Conservation (phyloP, 2,888 invertebrate species). For the Augochlorella aurata region DNA sequence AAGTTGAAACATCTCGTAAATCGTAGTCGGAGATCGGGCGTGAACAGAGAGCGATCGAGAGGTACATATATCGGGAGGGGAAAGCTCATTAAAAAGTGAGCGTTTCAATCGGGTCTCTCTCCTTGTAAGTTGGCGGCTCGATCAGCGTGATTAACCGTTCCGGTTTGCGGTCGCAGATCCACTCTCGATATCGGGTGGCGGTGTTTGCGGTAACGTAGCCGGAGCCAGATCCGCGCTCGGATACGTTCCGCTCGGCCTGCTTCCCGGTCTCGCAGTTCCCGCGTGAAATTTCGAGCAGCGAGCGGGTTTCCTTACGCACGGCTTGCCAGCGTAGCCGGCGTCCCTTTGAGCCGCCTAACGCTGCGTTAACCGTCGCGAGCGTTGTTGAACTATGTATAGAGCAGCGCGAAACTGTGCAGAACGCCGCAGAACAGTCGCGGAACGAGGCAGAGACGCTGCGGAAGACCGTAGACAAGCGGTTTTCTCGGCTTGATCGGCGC, state of each 20-base stretch:
- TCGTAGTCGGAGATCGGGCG: too few species aligned
- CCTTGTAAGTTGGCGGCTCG: constrained; percentile 29
- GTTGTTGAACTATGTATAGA: too few species aligned
- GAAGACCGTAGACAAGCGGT: not conserved
- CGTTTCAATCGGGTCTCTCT: constrained; percentile 7
- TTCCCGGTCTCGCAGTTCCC: not conserved
- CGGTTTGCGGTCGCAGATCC: constrained; percentile 36
- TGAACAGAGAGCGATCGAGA: too few species aligned
- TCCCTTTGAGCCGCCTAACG: constrained; percentile 12
- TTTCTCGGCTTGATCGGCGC: not conserved
- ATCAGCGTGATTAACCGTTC: constrained; percentile 36
- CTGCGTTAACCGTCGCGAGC: not conserved
- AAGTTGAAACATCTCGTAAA: too few species aligned
- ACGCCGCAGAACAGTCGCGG: too few species aligned
- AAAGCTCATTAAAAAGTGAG: constrained; percentile 14
- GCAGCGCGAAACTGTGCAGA: not conserved
- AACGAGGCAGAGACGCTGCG: too few species aligned
- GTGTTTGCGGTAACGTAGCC: constrained; percentile 39
- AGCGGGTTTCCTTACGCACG: not conserved
- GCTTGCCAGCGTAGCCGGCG: constrained; percentile 6
- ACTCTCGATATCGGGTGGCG: constrained; percentile 33
- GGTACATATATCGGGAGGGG: not conserved
- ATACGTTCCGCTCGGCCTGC: constrained; percentile 13
- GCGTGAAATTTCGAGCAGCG: constrained; percentile 12
- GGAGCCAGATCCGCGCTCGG: not conserved